Evolutionary conservation across 2,113 vertebrate species (phyloP).

Genomic region (Eurypyga helias): DNA sequence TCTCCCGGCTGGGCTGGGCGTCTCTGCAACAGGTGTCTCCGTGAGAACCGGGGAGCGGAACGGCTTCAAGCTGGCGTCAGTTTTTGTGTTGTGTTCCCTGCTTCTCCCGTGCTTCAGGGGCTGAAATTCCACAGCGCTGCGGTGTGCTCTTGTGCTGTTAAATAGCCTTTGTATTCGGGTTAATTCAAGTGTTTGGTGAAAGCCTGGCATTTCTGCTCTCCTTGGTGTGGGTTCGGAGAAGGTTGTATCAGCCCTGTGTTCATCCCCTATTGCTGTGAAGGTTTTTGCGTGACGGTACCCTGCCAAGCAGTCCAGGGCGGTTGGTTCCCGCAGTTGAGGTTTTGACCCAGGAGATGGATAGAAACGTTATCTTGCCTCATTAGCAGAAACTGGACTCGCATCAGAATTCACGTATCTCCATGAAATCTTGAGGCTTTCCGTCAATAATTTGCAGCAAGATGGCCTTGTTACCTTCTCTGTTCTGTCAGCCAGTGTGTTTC

Average conservation of each 20-base stretch:
- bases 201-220: rapidly evolving
- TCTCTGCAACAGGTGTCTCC: background rate
- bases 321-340: rapidly evolving
- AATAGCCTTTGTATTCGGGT: rapidly evolving
- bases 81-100: too few species aligned
- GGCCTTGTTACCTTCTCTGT: background rate
- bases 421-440: background rate
- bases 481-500: background rate
- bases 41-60: background rate
- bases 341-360: rapidly evolving
- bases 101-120: rapidly evolving
- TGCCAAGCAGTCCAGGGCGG: rapidly evolving
- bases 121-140: background rate
- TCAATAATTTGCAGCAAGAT: background rate
- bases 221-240: rapidly evolving
- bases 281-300: rapidly evolving
- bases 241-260: rapidly evolving
- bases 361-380: rapidly evolving
- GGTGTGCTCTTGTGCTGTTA: rapidly evolving
- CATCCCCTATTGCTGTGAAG: rapidly evolving
- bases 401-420: rapidly evolving
- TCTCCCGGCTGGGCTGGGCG: background rate
- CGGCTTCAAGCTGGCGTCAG: rapidly evolving
- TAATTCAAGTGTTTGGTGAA: rapidly evolving
- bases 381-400: rapidly evolving